Percentiles rank a stretch among this genome's conserved stretches.
Conservation (phyloP, 2,888 invertebrate genomes). For the Resseliella maxima region DNA sequence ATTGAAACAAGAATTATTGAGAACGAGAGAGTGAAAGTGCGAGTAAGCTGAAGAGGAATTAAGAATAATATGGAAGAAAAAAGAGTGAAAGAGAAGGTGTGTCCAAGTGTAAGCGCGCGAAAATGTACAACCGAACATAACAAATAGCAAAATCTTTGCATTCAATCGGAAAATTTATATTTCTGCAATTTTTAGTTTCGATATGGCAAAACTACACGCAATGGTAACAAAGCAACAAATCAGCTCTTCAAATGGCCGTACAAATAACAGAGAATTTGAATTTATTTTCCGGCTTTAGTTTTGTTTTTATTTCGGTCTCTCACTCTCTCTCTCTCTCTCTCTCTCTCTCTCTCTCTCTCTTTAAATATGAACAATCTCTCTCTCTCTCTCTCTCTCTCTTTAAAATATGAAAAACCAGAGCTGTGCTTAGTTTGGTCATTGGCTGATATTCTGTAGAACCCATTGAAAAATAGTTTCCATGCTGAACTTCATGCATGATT, state of each 20-base stretch:
- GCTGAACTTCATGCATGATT: background rate
- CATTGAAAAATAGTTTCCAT: background rate
- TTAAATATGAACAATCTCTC: no score
- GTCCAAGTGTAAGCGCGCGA: background rate
- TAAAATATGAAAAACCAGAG: no score
- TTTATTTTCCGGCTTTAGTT: constrained; percentile 18
- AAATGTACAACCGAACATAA: background rate
- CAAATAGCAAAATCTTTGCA: constrained; percentile 44
- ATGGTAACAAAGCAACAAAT: background rate
- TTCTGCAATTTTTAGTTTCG: constrained; percentile 44
- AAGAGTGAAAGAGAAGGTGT: background rate
- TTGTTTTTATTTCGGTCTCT: no score
- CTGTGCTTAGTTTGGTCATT: no score
- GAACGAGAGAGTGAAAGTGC: no score
- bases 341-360: no score
- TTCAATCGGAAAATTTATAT: constrained; percentile 51
- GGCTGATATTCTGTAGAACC: no score
- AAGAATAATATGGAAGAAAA: no score
- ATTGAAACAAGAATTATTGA: no score
- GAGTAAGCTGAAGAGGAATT: no score
- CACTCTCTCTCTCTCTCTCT: no score
- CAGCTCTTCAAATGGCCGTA: constrained; percentile 39
- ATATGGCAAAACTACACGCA: background rate
- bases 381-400: no score
- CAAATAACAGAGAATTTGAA: constrained; percentile 34